Percentiles rank a stretch among this genome's conserved stretches.
phyloP scores from a whole-genome alignment of 2,888 invertebrate genomes.

The Pterobdella sp. region DNA sequence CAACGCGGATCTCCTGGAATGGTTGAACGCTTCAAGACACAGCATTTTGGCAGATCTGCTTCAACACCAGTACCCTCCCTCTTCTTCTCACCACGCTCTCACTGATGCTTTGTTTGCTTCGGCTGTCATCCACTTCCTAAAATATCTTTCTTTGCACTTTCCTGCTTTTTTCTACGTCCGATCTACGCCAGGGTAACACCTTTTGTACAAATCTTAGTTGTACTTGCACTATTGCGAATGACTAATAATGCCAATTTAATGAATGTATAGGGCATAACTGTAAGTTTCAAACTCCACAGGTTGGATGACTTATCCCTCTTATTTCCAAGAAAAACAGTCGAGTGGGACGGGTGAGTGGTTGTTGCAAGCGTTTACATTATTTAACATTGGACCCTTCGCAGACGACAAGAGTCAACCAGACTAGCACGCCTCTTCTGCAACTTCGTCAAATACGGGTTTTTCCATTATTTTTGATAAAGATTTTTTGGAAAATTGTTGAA shows the following conservation, averaged over 20 bases:
- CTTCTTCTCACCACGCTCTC: not conserved
- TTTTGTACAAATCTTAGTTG: not conserved
- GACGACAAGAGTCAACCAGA: no score
- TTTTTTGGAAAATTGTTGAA: no score
- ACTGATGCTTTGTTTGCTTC: slow-evolving; percentile 9
- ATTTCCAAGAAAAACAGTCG: not conserved
- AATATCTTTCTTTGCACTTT: not conserved
- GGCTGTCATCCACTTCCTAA: not conserved
- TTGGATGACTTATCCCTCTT: not conserved
- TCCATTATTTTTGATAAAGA: no score
- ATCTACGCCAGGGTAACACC: not conserved
- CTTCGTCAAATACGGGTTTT: no score
- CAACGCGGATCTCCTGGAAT: no score
- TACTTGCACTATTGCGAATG: not conserved
- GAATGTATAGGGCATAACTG: not conserved
- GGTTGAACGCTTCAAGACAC: not conserved
- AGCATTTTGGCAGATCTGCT: not conserved
- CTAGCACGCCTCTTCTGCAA: no score
- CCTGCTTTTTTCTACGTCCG: not conserved
- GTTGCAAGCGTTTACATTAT: no score
- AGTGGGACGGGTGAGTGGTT: no score
- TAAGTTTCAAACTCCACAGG: not conserved
- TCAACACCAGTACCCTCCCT: not conserved
- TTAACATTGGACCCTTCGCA: no score
- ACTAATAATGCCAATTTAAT: not conserved